Conservation (phyloP, 2,113 vertebrate species). For the Brienomyrus longianalis region DNA sequence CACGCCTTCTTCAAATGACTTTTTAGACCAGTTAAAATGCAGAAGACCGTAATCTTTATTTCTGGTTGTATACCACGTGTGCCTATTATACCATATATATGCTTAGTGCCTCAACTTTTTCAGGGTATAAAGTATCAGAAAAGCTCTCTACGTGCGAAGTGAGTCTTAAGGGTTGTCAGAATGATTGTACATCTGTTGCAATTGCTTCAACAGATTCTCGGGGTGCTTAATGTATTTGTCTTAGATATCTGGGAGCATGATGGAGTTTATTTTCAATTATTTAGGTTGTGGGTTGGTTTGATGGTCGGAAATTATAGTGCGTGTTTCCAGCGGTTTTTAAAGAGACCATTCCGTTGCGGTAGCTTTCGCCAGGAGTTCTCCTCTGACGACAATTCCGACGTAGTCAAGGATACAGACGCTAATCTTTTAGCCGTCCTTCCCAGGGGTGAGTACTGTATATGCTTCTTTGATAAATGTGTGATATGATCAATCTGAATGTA, state of each 20-base stretch:
- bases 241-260: not conserved
- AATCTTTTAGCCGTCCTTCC: conserved; percentile 74
- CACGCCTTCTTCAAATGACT: not conserved
- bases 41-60: not conserved
- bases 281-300: not conserved
- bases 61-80: not conserved
- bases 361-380: conserved; percentile 83
- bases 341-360: conserved; percentile 25
- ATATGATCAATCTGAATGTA: not conserved
- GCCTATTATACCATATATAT: not conserved
- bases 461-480: conserved; percentile 11
- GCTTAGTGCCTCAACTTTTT: not conserved
- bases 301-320: not conserved
- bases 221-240: not conserved
- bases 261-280: not conserved
- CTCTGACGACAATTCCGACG: conserved; percentile 62
- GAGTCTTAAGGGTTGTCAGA: not conserved
- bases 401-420: conserved; percentile 74
- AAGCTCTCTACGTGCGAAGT: not conserved
- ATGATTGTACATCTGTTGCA: not conserved
- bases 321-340: not conserved
- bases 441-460: conserved; percentile 66
- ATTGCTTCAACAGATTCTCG: not conserved
- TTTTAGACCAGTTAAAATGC: not conserved
- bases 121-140: not conserved